Evolutionary conservation across 2,888 invertebrate genomes (phyloP), one percentile per base, ranked within the genome.

Genomic region (Lissocephala sabroskyi): DNA sequence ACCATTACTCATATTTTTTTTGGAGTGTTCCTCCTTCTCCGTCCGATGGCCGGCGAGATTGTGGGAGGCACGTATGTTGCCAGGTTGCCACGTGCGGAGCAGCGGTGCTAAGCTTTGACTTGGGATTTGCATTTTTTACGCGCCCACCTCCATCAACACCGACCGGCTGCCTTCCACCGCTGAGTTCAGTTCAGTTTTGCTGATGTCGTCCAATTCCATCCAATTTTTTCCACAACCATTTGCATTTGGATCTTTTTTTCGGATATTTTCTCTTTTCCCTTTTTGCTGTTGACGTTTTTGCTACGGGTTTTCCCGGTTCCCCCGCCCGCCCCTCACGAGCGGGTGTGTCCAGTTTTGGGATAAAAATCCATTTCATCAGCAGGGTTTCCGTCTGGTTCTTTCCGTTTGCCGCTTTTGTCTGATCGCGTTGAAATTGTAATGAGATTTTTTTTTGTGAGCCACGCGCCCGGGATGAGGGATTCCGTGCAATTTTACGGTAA

Each of bases 361-460:
- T 77, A 67, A 66, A 79, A 79, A 65, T 79, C 66, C 79, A 73
- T 75, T 71, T 78, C 78, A 75, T 71, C 78, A 71, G 47, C 65
- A 50, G 73, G 76, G 73, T 57, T 71, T 75, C 67, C 73, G 17
- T 51, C 45, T 52, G 41, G 49, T 42, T 47, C 44, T 39, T 41
- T 53, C 16, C 41, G n/a, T n/a, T n/a, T 44, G 44, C 56, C 43
- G 68, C 68, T 78, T n/a, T 71, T 78, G 68, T 71, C 61, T 67
- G 66, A 74, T 63, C 75, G 80, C 71, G 80, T 70, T 81, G 79
- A 78, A 81, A 80, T 79, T 66, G 75, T 81, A 80, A 81, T 81
- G 81, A 77, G 80, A 79, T 80, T 79, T 71, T 41, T 56, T 35
- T 19, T 13, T 26, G 9, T 11, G 14, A 14, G 19, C 46, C 43